Evolutionary conservation across 2,888 invertebrate genomes (phyloP).

Genomic region (Melolontha melolontha): DNA sequence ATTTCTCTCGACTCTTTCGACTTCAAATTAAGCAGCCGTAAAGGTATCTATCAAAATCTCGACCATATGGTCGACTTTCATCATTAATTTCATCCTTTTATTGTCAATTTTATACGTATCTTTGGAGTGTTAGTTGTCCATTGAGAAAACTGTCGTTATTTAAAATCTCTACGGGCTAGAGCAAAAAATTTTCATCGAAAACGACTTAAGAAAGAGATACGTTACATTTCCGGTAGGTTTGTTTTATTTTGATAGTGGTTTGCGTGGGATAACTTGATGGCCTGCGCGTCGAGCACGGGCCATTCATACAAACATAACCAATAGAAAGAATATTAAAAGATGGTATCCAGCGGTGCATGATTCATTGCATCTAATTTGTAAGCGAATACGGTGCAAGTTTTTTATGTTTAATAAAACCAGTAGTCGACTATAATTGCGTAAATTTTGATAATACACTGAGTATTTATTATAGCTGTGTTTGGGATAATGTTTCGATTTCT

Average conservation of each 20-base stretch:
- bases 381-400: constrained; percentile 40
- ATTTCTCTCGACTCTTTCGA: constrained; percentile 45
- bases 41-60: constrained; percentile 43
- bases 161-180: constrained; percentile 40
- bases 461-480: neutral
- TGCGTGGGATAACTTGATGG: constrained; percentile 58
- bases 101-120: constrained; percentile 36
- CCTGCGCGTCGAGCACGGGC: constrained; percentile 58
- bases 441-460: constrained; percentile 33
- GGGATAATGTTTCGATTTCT: too few relatives aligned
- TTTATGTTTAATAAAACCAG: constrained; percentile 39
- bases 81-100: constrained; percentile 30
- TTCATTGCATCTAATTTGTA: constrained; percentile 55
- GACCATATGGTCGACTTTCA: constrained; percentile 49
- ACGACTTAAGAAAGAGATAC: constrained; percentile 39
- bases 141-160: constrained; percentile 29
- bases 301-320: constrained; percentile 49
- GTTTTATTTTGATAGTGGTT: constrained; percentile 57
- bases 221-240: constrained; percentile 59
- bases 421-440: constrained; percentile 42
- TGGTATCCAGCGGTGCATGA: constrained; percentile 53
- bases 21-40: constrained; percentile 46
- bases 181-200: constrained; percentile 45
- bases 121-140: constrained; percentile 25
- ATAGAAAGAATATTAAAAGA: constrained; percentile 49